Base-by-base conservation (phyloP, 2,113 vertebrate species). In the Tetrao urogallus region DNA sequence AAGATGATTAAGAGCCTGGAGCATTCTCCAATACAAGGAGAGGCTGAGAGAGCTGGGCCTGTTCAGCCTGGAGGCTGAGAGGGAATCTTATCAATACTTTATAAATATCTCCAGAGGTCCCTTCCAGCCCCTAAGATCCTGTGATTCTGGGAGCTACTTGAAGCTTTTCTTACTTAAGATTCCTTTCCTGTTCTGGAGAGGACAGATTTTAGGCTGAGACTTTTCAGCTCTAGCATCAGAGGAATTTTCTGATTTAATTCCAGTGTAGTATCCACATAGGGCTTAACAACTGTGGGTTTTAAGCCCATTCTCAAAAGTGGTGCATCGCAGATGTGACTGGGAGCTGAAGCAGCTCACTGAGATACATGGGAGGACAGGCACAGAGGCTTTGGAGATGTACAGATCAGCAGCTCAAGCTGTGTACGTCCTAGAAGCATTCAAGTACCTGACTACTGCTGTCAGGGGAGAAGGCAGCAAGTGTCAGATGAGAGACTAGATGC, bases 371-470 rank as follows among this genome's bases (percentile, higher is more conserved):
- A 91, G 69, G 90, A 66, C 75, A 28, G 15, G 79, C 72, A 36
- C 81, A 80, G 92, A 47, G 85, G 50, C 88, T 91, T 58, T 19
- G 57, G 57, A 89, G 66, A 25, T 38, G 60, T 30, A 40, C 78
- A 73, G 28, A 79, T 40, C 80, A 67, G 56, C 85, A 88, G 78
- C 60, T 88, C 50, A 32, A 7, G 58, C 90, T 79, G 10, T 28
- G 40, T 5, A 13, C 54, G 64, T 67, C 70, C 89, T 84, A 84
- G 74, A 90, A 94, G 58, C 0, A 0, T 52, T 94, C 24, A 65
- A 65, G 18, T 40, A 30, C 58, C n/a, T 21, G 79, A n/a, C 82
- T 95, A 42, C 94, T 95, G 87, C 87, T 0, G 3, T 91, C 74
- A 69, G 82, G 63, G 84, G 63, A 91, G 45, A 82, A 50, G 78